Evolutionary conservation across 2,888 invertebrate species (phyloP).

Genomic region (Pocota personata): DNA sequence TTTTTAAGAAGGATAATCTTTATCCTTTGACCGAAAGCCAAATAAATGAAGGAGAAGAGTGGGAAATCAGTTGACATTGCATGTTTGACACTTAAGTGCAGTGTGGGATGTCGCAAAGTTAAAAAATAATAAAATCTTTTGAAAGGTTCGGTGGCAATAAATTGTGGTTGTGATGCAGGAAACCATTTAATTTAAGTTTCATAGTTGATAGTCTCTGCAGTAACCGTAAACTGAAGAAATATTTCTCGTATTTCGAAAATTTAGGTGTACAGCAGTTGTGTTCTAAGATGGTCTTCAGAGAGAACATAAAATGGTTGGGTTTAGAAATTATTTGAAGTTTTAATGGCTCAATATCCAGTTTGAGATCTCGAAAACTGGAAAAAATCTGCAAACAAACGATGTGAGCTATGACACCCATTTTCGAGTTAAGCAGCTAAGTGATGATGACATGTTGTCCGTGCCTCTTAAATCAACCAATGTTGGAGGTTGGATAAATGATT

Average conservation of each 20-base stretch:
- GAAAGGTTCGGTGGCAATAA: constrained; percentile 20
- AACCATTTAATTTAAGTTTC: constrained; percentile 43
- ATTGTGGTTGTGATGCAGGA: constrained; percentile 20
- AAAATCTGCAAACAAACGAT: no score
- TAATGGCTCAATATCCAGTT: no score
- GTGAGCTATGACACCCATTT: no score
- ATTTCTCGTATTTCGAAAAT: background rate
- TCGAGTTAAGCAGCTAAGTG: no score
- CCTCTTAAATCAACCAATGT: no score
- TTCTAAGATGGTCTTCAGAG: no score
- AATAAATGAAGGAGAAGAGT: constrained; percentile 45
- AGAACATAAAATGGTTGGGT: no score
- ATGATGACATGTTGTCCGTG: no score
- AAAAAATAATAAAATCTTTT: background rate
- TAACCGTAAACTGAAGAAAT: background rate
- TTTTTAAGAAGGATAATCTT: constrained; percentile 34
- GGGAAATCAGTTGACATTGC: constrained; percentile 64
- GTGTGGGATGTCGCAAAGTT: constrained; percentile 45
- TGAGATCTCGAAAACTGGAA: no score
- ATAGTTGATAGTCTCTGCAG: background rate
- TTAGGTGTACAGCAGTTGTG: background rate
- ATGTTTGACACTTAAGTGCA: constrained; percentile 69
- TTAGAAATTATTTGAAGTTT: no score
- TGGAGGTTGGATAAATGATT: no score
- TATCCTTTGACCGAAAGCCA: constrained; percentile 48